These are phyloP conservation scores for Sternarchorhynchus goeldii DNA, from an alignment of 2,797 vertebrate species.

Conservation along the genomic window DNA sequence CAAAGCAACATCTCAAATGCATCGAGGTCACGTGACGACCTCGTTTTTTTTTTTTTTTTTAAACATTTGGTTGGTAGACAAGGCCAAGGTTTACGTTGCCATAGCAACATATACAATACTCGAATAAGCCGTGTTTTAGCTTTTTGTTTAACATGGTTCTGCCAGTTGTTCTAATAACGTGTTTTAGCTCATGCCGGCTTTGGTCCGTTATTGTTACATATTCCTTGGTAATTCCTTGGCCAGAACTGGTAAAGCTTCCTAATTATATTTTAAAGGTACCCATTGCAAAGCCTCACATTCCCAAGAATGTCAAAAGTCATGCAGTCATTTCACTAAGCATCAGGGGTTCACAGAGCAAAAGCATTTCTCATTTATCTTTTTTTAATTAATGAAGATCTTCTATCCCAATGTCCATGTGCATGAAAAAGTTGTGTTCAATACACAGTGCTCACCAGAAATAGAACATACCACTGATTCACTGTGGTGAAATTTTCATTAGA, in stretches of 20 bases:
- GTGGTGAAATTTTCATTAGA: neutral
- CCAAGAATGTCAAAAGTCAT: slow-evolving; percentile 47
- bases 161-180: slow-evolving; percentile 9
- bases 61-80: slow-evolving; percentile 38
- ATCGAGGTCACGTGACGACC: slow-evolving; percentile 16
- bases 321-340: slow-evolving; percentile 37
- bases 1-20: slow-evolving; percentile 48
- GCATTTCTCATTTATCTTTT: neutral
- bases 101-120: slow-evolving; percentile 7
- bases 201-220: neutral
- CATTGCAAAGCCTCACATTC: slow-evolving; percentile 38
- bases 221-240: slow-evolving; percentile 6
- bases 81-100: neutral
- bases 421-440: neutral
- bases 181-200: neutral
- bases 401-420: slow-evolving; percentile 1
- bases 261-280: slow-evolving; percentile 2
- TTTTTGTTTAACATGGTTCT: neutral
- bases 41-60: neutral
- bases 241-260: slow-evolving; percentile 21
- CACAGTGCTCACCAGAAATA: neutral
- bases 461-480: neutral
- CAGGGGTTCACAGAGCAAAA: slow-evolving; percentile 17
- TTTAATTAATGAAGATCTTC: neutral
- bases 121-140: neutral